Conservation (phyloP, 2,888 invertebrate genomes). For the Caenorhabditis uteleia region DNA sequence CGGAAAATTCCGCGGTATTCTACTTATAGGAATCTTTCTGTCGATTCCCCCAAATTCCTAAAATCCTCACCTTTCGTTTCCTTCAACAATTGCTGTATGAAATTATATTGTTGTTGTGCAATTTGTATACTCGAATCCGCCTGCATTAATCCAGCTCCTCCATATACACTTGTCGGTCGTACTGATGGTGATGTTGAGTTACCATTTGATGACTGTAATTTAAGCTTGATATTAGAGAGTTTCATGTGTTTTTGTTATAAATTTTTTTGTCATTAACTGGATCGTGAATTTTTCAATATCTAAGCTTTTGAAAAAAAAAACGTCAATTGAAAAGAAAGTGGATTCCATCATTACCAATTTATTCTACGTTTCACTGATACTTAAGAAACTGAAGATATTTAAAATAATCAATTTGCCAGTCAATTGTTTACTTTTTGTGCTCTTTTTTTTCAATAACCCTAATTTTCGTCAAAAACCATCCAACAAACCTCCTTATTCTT, state of each 20-base stretch:
- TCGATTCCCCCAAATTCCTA: too few species aligned
- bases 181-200: constrained; percentile 13
- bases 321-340: background rate
- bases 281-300: too few species aligned
- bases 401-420: background rate
- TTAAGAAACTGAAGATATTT: background rate
- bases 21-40: too few species aligned
- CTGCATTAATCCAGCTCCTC: constrained; percentile 47
- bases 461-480: too few species aligned
- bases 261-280: background rate
- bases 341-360: background rate
- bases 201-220: constrained; percentile 6
- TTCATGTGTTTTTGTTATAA: background rate
- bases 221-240: background rate
- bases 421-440: background rate
- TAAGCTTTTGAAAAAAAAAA: background rate
- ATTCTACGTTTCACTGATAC: background rate
- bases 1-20: background rate
- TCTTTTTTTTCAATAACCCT: background rate
- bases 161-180: constrained; percentile 47
- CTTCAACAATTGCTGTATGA: constrained; percentile 94
- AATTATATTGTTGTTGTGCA: constrained; percentile 95
- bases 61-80: constrained; percentile 73
- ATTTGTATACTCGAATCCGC: constrained; percentile 80
- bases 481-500: constrained; percentile 1